A percentile compares a stretch with the other conserved stretches of the same genome.
Evolutionary conservation across 2,113 vertebrate genomes (phyloP).

Genomic region (Hemichromis elongatus): DNA sequence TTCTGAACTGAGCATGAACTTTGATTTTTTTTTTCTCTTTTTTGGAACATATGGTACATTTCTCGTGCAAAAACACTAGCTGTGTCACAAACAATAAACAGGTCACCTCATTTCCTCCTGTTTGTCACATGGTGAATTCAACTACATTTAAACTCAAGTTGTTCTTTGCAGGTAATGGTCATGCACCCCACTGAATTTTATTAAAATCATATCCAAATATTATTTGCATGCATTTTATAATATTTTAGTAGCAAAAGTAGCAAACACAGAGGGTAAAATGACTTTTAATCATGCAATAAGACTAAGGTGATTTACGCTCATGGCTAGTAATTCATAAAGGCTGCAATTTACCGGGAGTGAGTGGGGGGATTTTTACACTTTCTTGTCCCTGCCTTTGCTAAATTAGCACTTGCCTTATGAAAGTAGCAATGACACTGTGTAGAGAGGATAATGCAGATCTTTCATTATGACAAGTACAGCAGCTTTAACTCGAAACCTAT

Average conservation of each 20-base stretch:
- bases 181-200: not conserved
- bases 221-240: not conserved
- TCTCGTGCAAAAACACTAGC: not conserved
- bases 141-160: not conserved
- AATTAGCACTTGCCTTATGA: not conserved
- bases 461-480: not conserved
- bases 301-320: not conserved
- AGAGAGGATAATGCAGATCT: not conserved
- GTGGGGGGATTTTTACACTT: not conserved
- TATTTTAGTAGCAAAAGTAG: not conserved
- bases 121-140: not conserved
- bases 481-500: not conserved
- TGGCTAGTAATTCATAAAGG: not conserved
- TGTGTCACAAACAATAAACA: not conserved
- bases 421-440: not conserved
- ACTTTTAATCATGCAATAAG: not conserved
- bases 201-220: not conserved
- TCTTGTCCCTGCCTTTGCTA: not conserved
- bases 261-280: not conserved
- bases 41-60: not conserved
- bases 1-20: not conserved
- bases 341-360: not conserved
- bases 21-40: not conserved
- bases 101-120: not conserved
- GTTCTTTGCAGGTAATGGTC: not conserved